phyloP scores from a whole-genome alignment of 2,797 vertebrate genomes.

The Erethizon dorsatum region DNA sequence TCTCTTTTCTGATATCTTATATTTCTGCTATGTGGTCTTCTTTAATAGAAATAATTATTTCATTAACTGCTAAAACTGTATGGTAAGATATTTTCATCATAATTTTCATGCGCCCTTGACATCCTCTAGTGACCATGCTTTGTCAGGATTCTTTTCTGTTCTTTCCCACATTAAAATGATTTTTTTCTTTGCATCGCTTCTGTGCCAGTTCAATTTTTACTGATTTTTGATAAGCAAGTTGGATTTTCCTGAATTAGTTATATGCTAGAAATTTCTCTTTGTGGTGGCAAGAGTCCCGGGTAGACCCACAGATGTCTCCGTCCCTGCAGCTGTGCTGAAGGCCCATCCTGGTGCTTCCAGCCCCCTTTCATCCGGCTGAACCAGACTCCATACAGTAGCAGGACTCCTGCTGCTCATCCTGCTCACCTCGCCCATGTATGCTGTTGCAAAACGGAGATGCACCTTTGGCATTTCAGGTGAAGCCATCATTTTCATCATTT shows the following conservation, averaged over 20 bases:
- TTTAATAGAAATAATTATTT: background rate
- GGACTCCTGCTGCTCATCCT: background rate
- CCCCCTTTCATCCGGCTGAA: background rate
- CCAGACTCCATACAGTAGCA: background rate
- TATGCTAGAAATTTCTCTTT: background rate
- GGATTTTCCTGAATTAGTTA: background rate
- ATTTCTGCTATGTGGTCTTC: background rate
- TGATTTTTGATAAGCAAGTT: constrained; percentile 26
- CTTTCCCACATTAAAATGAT: background rate
- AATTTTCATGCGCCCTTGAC: background rate
- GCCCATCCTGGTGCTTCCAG: background rate
- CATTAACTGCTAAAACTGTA: background rate
- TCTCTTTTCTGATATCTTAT: background rate
- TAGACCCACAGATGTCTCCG: background rate
- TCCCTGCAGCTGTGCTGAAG: background rate
- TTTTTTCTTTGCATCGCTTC: background rate
- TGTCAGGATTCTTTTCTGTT: background rate
- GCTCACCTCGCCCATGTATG: background rate
- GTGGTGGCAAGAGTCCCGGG: background rate
- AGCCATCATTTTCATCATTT: background rate
- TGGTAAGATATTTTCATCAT: constrained; percentile 27
- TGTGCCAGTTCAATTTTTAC: background rate
- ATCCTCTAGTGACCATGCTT: background rate
- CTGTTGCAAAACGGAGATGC: background rate
- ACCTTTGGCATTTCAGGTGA: background rate